Percentiles rank a stretch among this genome's conserved stretches.
These are phyloP conservation scores for Bombyx mandarina DNA, from an alignment of 1,140 invertebrate genomes.

Conservation along the genomic window DNA sequence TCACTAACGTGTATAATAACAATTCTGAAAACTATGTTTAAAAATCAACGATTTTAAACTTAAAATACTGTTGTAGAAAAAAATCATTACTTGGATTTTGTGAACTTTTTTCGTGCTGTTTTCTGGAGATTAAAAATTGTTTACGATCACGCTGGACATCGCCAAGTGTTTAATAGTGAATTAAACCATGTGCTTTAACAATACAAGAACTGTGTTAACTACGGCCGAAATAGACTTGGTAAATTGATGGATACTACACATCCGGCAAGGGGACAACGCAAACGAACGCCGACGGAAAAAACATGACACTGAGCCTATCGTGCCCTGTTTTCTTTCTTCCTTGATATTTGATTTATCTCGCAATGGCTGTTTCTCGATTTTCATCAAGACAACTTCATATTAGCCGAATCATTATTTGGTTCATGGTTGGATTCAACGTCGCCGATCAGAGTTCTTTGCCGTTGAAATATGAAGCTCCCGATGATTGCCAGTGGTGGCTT, in stretches of 20 bases:
- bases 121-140: constrained; percentile 26
- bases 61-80: background rate
- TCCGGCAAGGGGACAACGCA: constrained; percentile 58
- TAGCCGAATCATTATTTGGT: constrained; percentile 50
- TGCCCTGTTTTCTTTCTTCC: constrained; percentile 66
- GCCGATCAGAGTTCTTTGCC: constrained; percentile 71
- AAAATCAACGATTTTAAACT: constrained; percentile 4
- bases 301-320: constrained; percentile 64
- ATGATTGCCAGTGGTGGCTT: constrained; percentile 85
- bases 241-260: constrained; percentile 68
- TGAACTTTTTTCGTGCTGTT: background rate
- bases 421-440: constrained; percentile 59
- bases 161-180: constrained; percentile 22
- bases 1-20: constrained; percentile 41
- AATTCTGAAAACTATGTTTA: constrained; percentile 23
- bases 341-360: constrained; percentile 63
- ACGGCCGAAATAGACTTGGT: constrained; percentile 48
- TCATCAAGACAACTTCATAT: constrained; percentile 42
- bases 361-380: constrained; percentile 47
- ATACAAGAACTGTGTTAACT: constrained; percentile 52
- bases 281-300: constrained; percentile 65
- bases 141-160: constrained; percentile 26
- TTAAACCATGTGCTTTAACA: constrained; percentile 36
- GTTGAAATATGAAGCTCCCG: constrained; percentile 83
- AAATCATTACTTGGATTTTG: background rate